phyloP scores from a whole-genome alignment of 2,888 invertebrate genomes.

The Lamellibrachia satsuma region DNA sequence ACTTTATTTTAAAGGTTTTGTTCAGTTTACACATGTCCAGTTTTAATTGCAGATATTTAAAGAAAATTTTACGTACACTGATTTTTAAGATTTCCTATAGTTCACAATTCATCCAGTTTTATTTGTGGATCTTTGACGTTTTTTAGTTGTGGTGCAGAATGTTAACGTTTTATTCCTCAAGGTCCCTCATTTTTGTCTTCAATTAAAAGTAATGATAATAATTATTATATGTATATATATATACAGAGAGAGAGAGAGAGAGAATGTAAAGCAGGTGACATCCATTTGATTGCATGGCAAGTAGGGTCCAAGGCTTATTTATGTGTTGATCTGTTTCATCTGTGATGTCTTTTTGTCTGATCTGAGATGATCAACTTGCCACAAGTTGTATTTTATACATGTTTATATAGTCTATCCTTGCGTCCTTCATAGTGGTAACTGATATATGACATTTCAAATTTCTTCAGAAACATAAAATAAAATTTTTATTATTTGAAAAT shows the following conservation, averaged over 20 bases:
- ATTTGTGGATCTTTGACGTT: background rate
- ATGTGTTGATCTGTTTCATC: background rate
- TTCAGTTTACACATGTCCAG: background rate
- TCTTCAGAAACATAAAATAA: too few species aligned
- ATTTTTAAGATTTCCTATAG: background rate
- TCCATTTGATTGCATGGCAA: background rate
- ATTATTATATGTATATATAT: background rate
- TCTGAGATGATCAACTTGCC: conserved; percentile 13
- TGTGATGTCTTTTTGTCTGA: conserved; percentile 17
- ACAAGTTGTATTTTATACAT: conserved; percentile 7
- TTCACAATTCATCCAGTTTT: background rate
- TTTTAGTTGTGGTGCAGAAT: background rate
- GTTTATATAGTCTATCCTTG: background rate
- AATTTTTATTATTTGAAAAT: too few species aligned
- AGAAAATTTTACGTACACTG: background rate
- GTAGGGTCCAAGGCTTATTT: background rate
- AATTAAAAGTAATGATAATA: background rate
- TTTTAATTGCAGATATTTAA: background rate
- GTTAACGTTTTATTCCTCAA: background rate
- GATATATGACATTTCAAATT: background rate
- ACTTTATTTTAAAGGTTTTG: background rate
- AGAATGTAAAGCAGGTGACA: background rate
- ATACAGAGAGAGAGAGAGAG: too few species aligned
- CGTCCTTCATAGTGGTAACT: background rate
- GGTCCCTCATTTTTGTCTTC: background rate